Percentiles rank a stretch among this genome's conserved stretches.
Evolutionary conservation across 2,113 vertebrate genomes (phyloP).

Genomic region (Calyptomena viridis): DNA sequence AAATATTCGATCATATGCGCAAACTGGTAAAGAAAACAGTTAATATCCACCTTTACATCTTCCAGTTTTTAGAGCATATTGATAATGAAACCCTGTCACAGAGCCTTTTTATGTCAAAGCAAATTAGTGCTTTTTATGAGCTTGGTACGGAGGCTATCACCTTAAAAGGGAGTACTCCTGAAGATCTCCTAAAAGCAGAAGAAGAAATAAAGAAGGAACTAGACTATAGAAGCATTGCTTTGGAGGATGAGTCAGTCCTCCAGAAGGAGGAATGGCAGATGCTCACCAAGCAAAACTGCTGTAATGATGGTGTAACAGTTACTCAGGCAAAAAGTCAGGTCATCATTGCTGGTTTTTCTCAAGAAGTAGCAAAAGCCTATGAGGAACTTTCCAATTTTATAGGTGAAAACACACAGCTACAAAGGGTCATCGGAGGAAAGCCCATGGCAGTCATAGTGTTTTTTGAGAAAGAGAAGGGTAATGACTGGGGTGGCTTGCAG

Average conservation of each 20-base stretch:
- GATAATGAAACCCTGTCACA: conserved; percentile 73
- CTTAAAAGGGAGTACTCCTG: conserved; percentile 62
- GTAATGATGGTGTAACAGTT: conserved; percentile 52
- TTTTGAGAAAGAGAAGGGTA: conserved; percentile 52
- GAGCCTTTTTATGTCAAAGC: conserved; percentile 73
- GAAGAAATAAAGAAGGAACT: conserved; percentile 69
- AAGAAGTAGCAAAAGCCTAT: conserved; percentile 49
- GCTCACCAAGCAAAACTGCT: conserved; percentile 48
- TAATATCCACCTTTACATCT: conserved; percentile 58
- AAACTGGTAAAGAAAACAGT: conserved; percentile 65
- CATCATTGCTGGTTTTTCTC: conserved; percentile 74
- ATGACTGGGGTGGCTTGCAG: conserved; percentile 13
- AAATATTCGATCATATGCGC: conserved; percentile 61
- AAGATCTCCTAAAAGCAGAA: conserved; percentile 72
- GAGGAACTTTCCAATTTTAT: conserved; percentile 72
- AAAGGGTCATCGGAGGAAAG: conserved; percentile 61
- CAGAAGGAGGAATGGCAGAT: conserved; percentile 69
- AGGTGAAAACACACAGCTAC: conserved; percentile 68
- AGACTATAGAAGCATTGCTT: conserved; percentile 42
- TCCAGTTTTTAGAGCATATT: conserved; percentile 72
- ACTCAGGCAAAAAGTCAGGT: conserved; percentile 46
- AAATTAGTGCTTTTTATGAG: conserved; percentile 75
- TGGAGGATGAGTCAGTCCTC: conserved; percentile 76
- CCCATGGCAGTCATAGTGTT: conserved; percentile 64
- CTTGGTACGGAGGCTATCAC: conserved; percentile 38